Conservation (phyloP, 2,113 vertebrate genomes). For the Campylomormyrus numenius region DNA sequence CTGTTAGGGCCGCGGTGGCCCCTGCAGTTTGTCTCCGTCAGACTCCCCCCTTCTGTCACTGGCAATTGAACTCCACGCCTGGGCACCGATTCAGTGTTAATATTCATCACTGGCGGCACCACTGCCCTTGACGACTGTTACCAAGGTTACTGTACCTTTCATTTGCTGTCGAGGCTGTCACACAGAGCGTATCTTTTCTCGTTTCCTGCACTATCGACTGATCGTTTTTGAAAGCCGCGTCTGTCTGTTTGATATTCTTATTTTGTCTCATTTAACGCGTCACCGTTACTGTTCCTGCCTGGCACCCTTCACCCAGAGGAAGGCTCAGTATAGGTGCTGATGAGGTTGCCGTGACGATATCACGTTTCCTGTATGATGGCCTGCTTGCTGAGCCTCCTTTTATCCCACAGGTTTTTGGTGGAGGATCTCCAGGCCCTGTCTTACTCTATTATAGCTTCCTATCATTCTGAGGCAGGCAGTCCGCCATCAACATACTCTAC, state of each 20-base stretch:
- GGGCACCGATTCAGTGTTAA: slow-evolving; percentile 21
- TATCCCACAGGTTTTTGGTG: neutral
- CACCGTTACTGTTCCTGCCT: neutral
- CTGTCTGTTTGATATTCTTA: neutral
- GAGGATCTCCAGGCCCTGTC: neutral
- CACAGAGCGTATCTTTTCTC: neutral
- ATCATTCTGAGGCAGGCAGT: neutral
- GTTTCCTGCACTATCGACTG: neutral
- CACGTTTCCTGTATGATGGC: neutral
- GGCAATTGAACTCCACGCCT: neutral
- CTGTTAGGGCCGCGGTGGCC: neutral
- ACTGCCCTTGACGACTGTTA: slow-evolving; percentile 59
- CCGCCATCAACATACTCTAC: neutral
- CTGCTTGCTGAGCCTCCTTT: neutral
- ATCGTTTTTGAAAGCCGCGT: neutral
- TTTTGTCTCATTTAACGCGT: neutral
- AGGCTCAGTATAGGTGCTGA: neutral
- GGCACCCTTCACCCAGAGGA: neutral
- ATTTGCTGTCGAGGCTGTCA: slow-evolving; percentile 28
- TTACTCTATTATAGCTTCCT: neutral
- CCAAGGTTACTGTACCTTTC: slow-evolving; percentile 62
- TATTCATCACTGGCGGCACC: slow-evolving; percentile 37
- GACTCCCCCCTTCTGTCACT: slow-evolving; percentile 8
- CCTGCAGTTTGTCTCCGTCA: neutral
- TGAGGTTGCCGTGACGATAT: neutral